Conservation (phyloP, 2,113 vertebrate species). For the Psilopsiagon aurifrons region DNA sequence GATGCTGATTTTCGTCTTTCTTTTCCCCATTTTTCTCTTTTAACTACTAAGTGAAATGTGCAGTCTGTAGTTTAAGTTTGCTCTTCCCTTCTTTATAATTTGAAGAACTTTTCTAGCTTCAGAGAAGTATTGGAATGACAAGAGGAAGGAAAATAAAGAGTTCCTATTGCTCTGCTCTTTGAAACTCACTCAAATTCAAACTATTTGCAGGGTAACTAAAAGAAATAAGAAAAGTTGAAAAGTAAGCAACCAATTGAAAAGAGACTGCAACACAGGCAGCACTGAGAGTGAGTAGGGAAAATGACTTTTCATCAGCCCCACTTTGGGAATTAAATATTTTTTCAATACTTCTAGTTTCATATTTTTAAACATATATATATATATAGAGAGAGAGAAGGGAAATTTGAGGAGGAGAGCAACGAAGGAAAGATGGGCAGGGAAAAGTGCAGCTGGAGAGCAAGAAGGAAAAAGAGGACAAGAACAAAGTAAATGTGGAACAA, state of each 20-base stretch:
- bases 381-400: neutral
- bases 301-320: neutral
- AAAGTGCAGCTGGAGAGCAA: neutral
- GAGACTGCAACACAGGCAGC: neutral
- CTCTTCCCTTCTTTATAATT: neutral
- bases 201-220: neutral
- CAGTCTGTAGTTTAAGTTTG: neutral
- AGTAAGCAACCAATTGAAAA: neutral
- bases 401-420: neutral
- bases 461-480: neutral
- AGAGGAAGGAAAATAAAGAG: neutral
- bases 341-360: neutral
- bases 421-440: neutral
- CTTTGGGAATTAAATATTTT: neutral
- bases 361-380: rapidly evolving
- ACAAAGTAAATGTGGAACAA: neutral
- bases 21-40: neutral
- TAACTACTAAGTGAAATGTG: neutral
- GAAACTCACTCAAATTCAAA: neutral
- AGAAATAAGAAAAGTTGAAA: neutral
- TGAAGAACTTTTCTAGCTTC: neutral
- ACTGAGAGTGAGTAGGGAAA: neutral
- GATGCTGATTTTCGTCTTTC: neutral
- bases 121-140: neutral
- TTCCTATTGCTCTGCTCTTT: neutral